These are phyloP conservation scores for Centrocercus urophasianus DNA, from an alignment of 2,113 vertebrate species.

Conservation along the genomic window DNA sequence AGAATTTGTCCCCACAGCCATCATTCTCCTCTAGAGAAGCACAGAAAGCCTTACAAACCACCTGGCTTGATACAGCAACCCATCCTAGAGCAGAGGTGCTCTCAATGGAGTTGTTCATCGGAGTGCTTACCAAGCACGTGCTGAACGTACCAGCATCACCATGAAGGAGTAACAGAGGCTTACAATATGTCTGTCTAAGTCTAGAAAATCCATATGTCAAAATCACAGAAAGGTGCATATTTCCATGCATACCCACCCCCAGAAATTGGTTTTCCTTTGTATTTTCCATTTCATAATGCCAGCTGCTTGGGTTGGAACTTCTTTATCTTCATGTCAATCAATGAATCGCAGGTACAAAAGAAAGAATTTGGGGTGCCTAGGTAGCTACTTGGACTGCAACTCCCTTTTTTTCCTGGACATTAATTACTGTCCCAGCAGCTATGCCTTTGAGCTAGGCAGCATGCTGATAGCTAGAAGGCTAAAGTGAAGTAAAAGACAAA, in stretches of 20 bases:
- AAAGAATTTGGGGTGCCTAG: too few relatives aligned
- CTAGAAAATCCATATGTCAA: neutral
- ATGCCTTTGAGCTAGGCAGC: neutral
- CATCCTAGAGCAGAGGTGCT: neutral
- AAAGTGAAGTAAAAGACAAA: neutral
- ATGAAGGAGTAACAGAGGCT: neutral
- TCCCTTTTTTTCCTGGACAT: neutral
- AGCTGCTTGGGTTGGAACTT: neutral
- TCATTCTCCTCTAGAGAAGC: neutral
- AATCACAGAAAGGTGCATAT: neutral
- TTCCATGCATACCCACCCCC: neutral
- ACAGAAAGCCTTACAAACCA: neutral
- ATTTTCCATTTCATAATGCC: neutral
- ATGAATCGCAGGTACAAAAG: neutral
- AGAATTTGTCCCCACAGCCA: rapidly evolving
- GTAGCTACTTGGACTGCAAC: neutral
- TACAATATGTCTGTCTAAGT: neutral
- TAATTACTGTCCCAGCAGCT: neutral
- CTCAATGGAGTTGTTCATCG: too few relatives aligned
- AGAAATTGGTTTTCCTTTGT: neutral
- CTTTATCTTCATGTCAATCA: neutral
- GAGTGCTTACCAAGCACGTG: too few relatives aligned
- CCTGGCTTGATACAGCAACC: neutral
- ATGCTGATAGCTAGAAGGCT: rapidly evolving
- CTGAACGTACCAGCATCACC: neutral